phyloP scores from a whole-genome alignment of 2,888 invertebrate genomes.

The Mantis religiosa region DNA sequence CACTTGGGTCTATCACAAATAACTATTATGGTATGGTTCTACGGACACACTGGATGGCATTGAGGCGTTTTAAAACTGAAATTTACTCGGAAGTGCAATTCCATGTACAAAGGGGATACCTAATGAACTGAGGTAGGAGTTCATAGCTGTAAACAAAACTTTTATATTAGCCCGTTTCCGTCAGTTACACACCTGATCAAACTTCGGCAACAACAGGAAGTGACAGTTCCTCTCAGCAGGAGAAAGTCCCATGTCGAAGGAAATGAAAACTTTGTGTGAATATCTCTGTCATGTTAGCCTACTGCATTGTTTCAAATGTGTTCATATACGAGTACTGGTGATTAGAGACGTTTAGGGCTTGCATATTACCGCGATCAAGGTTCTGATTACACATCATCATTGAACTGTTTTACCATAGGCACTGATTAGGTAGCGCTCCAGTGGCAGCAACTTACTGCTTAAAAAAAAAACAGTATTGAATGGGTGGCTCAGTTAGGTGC shows the following conservation, averaged over 20 bases:
- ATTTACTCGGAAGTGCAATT: background rate
- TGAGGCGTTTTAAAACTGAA: background rate
- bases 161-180: background rate
- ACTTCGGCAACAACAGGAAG: background rate
- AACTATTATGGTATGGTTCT: too few species aligned
- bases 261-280: background rate
- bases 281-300: background rate
- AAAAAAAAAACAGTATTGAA: too few species aligned
- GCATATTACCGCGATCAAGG: too few species aligned
- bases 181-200: background rate
- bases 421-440: too few species aligned
- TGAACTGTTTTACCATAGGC: too few species aligned
- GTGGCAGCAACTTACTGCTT: too few species aligned
- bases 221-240: background rate
- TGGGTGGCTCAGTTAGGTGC: too few species aligned
- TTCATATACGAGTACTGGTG: too few species aligned
- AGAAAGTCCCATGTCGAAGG: background rate
- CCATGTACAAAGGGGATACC: background rate
- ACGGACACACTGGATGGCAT: background rate
- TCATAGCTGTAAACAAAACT: background rate
- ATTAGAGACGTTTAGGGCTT: too few species aligned
- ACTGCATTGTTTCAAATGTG: background rate
- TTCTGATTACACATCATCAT: too few species aligned
- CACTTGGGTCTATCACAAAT: too few species aligned
- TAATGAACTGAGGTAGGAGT: background rate